phyloP scores from a whole-genome alignment of 2,113 vertebrate species.

The Cnemophilus loriae region DNA sequence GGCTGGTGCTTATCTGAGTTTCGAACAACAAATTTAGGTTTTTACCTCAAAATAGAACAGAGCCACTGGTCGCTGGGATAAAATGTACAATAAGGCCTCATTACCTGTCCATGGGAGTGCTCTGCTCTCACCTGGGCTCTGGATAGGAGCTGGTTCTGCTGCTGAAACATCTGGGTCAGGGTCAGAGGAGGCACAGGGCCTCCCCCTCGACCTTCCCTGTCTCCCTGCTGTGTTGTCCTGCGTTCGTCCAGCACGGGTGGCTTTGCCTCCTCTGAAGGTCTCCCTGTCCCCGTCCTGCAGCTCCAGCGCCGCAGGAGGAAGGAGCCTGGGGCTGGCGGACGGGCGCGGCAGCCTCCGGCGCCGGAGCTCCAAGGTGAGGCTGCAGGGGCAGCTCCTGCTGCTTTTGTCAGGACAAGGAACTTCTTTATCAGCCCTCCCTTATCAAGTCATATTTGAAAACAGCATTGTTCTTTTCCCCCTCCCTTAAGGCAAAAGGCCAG shows the following conservation, averaged over 20 bases:
- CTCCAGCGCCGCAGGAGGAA: background rate
- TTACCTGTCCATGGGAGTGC: accelerated
- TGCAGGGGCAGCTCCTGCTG: background rate
- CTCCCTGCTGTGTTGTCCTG: background rate
- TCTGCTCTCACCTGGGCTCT: background rate
- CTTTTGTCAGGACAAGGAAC: background rate
- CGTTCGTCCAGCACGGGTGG: background rate
- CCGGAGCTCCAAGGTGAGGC: background rate
- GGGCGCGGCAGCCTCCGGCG: background rate
- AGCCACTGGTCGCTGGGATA: background rate
- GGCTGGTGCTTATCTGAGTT: background rate
- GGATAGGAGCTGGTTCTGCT: background rate
- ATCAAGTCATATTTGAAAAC: accelerated
- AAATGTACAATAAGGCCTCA: accelerated
- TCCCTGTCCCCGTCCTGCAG: background rate
- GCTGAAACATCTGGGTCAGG: background rate
- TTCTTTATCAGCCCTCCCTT: background rate
- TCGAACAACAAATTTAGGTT: background rate
- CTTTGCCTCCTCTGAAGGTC: background rate
- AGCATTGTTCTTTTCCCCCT: background rate
- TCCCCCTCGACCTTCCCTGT: background rate
- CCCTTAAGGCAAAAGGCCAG: slow-evolving; percentile 53
- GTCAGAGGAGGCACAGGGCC: background rate
- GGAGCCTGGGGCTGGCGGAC: background rate
- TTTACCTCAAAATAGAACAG: background rate